Evolutionary conservation across 2,113 vertebrate species (phyloP), one percentile per base, ranked within the genome.

Genomic region (Mesocricetus auratus): DNA sequence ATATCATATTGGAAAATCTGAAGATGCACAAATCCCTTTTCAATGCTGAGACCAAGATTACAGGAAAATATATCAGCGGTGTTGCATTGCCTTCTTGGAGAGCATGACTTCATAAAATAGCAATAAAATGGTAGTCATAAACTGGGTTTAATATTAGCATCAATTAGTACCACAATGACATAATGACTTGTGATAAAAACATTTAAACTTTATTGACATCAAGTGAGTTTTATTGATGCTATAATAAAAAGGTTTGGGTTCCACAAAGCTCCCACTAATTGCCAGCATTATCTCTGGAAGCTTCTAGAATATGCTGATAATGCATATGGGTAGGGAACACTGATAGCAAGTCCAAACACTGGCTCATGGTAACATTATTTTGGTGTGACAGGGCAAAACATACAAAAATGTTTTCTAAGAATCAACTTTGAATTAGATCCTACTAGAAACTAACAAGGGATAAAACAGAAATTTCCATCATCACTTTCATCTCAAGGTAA

Each of bases 141-240:
- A 97, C 42, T 29, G 13, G 29, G 93, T 90, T 98, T 95, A 74
- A 42, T 74, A 71, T 95, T 94, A 56, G n/a, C 88, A 62, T 89
- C 58, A 98, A 89, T 97, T 97, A 97, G 88, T 85, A 97, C 50
- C 33, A 36, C 69, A 94, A 50, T 94, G 82, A 94, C 60, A 97
- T 86, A 97, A 95, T 69, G 62, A 85, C 66, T 78, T 78, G 22
- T n/a, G 56, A 24, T 89, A 96, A 98, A 98, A 97, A 90, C 86
- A 97, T 77, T 96, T 93, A 90, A 93, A 97, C 66, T 94, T 98
- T 94, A 94, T 74, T 97, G 86, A 89, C 91, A 96, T 93, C 29
- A 96, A 97, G 92, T 95, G 94, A 95, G 56, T 24, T 97, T 97
- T 96, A 97, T 73, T 91, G 92, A 93, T 45, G 3, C 69, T 97